phyloP scores from a whole-genome alignment of 2,797 vertebrate species.

The Glossophaga mutica region DNA sequence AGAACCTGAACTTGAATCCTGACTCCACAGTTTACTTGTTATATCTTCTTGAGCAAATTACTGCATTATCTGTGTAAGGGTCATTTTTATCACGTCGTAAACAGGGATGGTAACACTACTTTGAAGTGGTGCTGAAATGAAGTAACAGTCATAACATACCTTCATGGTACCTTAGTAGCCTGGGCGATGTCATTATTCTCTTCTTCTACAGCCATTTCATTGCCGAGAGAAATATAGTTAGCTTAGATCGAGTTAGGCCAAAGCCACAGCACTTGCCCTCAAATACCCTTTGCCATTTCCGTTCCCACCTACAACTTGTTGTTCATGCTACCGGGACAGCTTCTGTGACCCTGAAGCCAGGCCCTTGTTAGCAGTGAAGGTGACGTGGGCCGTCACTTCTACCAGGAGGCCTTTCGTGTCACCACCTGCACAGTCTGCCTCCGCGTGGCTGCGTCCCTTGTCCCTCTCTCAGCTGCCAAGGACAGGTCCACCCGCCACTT shows the following conservation, averaged over 20 bases:
- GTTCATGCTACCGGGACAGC: background rate
- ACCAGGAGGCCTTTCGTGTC: too few relatives aligned
- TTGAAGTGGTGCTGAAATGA: background rate
- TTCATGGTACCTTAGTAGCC: rapidly evolving
- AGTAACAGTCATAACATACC: background rate
- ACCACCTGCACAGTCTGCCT: rapidly evolving
- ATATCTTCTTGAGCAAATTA: background rate
- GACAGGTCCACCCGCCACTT: background rate
- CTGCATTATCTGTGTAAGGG: background rate
- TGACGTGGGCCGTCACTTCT: background rate
- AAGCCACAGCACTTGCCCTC: background rate
- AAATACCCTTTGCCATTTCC: background rate
- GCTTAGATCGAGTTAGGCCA: background rate
- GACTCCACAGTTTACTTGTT: background rate
- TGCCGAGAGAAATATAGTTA: background rate
- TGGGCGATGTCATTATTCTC: rapidly evolving
- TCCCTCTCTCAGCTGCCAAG: background rate
- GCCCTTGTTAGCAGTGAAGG: background rate
- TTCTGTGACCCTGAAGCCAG: background rate
- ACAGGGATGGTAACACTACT: background rate
- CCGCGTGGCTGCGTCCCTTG: background rate
- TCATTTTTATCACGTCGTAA: background rate
- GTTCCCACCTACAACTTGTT: background rate
- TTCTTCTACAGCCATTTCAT: background rate
- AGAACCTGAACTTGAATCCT: background rate